Evolutionary conservation across 2,797 vertebrate species (phyloP).

Genomic region (Onychomys leucogaster): DNA sequence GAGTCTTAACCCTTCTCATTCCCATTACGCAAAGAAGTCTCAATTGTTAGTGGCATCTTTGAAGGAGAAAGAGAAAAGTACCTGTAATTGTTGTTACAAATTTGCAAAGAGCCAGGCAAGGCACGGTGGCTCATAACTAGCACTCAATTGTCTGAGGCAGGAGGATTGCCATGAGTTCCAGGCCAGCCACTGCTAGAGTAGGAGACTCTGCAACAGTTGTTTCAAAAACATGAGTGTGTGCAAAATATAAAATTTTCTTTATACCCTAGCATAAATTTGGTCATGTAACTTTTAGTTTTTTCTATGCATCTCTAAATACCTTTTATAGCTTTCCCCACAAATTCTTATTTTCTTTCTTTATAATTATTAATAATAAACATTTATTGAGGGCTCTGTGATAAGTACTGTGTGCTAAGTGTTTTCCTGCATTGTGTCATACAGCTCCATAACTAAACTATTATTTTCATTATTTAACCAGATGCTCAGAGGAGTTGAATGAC

Average conservation of each 20-base stretch:
- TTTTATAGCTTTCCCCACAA: constrained; percentile 26
- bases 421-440: constrained; percentile 9
- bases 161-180: neutral
- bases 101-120: neutral
- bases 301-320: neutral
- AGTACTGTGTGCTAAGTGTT: neutral
- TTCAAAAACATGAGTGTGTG: neutral
- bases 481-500: constrained; percentile 16
- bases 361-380: constrained; percentile 30
- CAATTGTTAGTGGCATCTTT: neutral
- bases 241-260: constrained; percentile 42
- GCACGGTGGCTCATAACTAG: neutral
- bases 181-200: neutral
- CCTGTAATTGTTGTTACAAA: neutral
- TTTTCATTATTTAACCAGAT: neutral
- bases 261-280: neutral
- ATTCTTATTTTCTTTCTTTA: neutral
- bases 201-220: neutral
- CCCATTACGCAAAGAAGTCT: neutral
- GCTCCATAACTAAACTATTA: neutral
- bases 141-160: neutral
- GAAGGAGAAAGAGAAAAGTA: constrained; percentile 35
- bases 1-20: neutral
- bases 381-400: neutral
- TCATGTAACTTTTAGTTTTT: neutral